Percentiles rank a stretch among this genome's conserved stretches.
phyloP scores from a whole-genome alignment of 2,888 invertebrate species.

The Tineola bisselliella region DNA sequence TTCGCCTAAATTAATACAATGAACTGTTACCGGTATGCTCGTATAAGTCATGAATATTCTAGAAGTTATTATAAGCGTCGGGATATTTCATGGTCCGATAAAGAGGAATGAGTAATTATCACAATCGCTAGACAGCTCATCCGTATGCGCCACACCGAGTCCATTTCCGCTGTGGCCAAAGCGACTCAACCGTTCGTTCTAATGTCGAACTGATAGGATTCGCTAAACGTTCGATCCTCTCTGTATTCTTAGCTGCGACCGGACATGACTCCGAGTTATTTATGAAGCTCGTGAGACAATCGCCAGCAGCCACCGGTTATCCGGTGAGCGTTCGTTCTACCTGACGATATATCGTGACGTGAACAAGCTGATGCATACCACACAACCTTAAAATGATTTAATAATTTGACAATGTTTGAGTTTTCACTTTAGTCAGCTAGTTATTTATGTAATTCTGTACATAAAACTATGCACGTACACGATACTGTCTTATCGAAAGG shows the following conservation, averaged over 20 bases:
- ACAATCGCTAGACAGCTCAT: not conserved
- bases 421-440: too few species aligned
- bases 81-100: not conserved
- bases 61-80: not conserved
- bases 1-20: too few species aligned
- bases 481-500: not conserved
- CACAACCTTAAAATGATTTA: not conserved
- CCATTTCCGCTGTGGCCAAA: conserved; percentile 16
- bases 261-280: conserved; percentile 55
- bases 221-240: conserved; percentile 42
- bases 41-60: not conserved
- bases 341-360: conserved; percentile 62
- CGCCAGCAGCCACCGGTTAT: conserved; percentile 55
- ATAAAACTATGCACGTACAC: too few species aligned
- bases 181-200: not conserved
- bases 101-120: conserved; percentile 4
- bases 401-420: not conserved
- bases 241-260: conserved; percentile 54
- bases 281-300: conserved; percentile 64
- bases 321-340: conserved; percentile 35
- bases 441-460: too few species aligned
- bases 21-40: too few species aligned
- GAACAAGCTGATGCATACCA: conserved; percentile 32
- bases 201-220: conserved; percentile 26
- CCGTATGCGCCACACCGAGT: not conserved